Evolutionary conservation across 2,888 invertebrate genomes (phyloP), one percentile per base, ranked within the genome.

Genomic region (Octodonta nipae): DNA sequence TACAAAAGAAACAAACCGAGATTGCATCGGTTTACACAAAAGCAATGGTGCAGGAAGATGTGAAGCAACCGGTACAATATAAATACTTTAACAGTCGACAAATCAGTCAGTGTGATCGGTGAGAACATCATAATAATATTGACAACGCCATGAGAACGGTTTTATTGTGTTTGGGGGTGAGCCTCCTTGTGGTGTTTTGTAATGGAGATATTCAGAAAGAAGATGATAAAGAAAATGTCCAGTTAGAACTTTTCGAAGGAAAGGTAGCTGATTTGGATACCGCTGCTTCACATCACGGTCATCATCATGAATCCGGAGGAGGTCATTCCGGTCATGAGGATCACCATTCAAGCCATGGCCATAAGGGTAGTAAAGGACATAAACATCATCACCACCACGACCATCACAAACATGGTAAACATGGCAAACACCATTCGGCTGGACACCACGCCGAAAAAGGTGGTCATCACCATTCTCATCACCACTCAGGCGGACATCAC

Each of bases 301-400:
- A 84, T 57, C 67, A 70, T 45, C 70, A 73, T 47, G 75, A 75
- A 52, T 64, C 66, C 28, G 78, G 76, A 10, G 78, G 77, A n/a
- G 80, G 81, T 1, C 70, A 75, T 45, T 71, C 75, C 35, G 75
- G 78, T 49, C 75, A 77, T 44, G 68, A 68, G 2, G 70, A 77
- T 37, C 77, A 79, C 49, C 75, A 78, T 51, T 68, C 72, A 36
- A 72, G 75, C 24, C 72, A 82, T 51, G 82, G 78, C 1, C 76
- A 78, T 37, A 82, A 85, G 51, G 79, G 77, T 1, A 78, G 80
- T 38, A 83, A 84, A 48, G 85, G 84, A 75, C 81, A 55, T 76
- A 78, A 55, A 28, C 36, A 72, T 13, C 70, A 76, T 45, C 79
- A 82, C 52, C 79, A 82, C 50, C 80, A 80, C 64, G 78, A 83